phyloP scores from a whole-genome alignment of 2,113 vertebrate genomes.

The Pachyramphus minor region DNA sequence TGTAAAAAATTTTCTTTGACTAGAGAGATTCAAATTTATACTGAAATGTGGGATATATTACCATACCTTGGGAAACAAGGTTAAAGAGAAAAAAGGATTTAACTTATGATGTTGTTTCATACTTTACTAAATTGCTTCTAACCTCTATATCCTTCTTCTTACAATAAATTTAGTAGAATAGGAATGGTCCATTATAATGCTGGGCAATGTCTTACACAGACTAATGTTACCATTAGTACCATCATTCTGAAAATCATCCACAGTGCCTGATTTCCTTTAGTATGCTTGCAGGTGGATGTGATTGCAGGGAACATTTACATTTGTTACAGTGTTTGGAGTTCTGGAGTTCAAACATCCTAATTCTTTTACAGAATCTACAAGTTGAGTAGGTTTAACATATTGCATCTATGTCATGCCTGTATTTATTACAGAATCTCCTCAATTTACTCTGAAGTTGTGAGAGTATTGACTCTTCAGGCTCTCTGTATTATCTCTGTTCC shows the following conservation, averaged over 20 bases:
- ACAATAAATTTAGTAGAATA: not conserved
- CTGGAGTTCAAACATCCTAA: not conserved
- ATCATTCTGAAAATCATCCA: not conserved
- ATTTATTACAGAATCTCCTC: not conserved
- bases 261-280: not conserved
- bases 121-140: not conserved
- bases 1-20: not conserved
- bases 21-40: not conserved
- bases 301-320: not conserved
- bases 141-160: not conserved
- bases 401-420: not conserved
- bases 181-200: not conserved
- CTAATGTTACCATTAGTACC: not conserved
- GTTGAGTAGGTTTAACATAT: not conserved
- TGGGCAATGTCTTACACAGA: not conserved
- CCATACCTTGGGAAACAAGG: not conserved
- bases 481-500: not conserved
- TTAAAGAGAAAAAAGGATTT: not conserved
- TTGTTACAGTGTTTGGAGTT: not conserved
- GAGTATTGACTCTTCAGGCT: not conserved
- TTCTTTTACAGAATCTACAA: not conserved
- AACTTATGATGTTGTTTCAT: fast-evolving
- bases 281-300: not conserved
- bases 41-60: not conserved
- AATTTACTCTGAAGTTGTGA: not conserved